These are phyloP conservation scores for Malaclemys terrapin DNA, from an alignment of 2,113 vertebrate species.

Conservation along the genomic window DNA sequence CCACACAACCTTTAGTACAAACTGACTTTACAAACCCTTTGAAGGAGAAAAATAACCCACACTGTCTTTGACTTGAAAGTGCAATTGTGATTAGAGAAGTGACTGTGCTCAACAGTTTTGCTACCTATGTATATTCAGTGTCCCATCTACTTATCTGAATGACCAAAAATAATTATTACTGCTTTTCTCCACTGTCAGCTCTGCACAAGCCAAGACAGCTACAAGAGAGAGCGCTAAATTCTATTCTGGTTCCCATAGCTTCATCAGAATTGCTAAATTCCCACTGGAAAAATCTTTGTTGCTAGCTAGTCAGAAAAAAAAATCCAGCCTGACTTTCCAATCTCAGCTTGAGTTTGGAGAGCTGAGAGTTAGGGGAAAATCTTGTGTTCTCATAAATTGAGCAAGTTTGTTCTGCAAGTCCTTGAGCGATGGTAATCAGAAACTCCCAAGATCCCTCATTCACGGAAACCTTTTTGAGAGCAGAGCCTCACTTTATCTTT, in stretches of 20 bases:
- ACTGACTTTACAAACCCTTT: background rate
- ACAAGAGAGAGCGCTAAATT: background rate
- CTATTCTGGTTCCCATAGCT: background rate
- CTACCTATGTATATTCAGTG: background rate
- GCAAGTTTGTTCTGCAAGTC: background rate
- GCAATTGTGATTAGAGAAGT: background rate
- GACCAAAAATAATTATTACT: background rate
- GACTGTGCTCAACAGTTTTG: background rate
- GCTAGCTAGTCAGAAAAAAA: constrained; percentile 10
- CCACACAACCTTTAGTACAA: background rate
- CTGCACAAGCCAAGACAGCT: background rate
- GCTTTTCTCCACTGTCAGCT: background rate
- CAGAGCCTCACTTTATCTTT: background rate
- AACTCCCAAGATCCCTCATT: background rate
- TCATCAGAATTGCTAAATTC: background rate
- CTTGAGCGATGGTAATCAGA: background rate
- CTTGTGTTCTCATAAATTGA: background rate
- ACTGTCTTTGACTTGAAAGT: background rate
- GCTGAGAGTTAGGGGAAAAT: background rate
- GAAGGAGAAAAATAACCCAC: background rate
- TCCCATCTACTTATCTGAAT: background rate
- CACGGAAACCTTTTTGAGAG: background rate
- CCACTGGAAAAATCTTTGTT: background rate
- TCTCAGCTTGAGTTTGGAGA: background rate
- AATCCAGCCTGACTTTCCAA: constrained; percentile 12